Evolutionary conservation across 1,140 invertebrate species (phyloP).

Genomic region (Neodiprion fabricii): DNA sequence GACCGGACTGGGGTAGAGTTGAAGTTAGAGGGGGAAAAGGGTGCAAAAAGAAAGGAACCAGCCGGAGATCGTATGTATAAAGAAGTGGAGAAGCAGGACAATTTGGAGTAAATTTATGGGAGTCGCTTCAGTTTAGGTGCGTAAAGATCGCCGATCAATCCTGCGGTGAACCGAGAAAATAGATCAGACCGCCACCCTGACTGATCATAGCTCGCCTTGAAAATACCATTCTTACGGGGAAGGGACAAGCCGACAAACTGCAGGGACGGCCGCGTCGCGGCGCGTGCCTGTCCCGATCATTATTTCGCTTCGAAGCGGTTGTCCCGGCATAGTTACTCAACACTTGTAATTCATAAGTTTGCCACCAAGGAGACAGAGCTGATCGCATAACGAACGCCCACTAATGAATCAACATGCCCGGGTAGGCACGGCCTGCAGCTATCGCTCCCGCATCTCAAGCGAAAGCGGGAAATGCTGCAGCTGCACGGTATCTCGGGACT

Average conservation of each 20-base stretch:
- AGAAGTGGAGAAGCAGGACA: not conserved
- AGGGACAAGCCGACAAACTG: not conserved
- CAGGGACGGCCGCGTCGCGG: not conserved
- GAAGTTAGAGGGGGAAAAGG: not conserved
- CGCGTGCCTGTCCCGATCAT: not conserved
- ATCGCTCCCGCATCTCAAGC: slow-evolving; percentile 4
- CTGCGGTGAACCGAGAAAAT: slow-evolving; percentile 8
- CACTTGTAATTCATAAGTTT: not conserved
- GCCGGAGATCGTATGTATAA: not conserved
- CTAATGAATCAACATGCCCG: not conserved
- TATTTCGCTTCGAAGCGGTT: slow-evolving; percentile 2
- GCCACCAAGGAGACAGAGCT: not conserved
- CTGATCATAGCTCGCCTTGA: not conserved
- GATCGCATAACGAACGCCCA: not conserved
- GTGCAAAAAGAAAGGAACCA: not conserved
- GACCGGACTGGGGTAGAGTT: not conserved
- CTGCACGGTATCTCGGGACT: not conserved
- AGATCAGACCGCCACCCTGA: not conserved
- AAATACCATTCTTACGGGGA: not conserved
- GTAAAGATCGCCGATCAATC: slow-evolving; percentile 13
- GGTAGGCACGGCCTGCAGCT: not conserved
- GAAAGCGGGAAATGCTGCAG: not conserved
- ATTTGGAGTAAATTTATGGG: slow-evolving; percentile 14
- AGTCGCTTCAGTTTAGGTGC: not conserved
- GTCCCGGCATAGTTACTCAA: not conserved